Conservation (phyloP, 2,888 invertebrate species). For the Sericinus montela region DNA sequence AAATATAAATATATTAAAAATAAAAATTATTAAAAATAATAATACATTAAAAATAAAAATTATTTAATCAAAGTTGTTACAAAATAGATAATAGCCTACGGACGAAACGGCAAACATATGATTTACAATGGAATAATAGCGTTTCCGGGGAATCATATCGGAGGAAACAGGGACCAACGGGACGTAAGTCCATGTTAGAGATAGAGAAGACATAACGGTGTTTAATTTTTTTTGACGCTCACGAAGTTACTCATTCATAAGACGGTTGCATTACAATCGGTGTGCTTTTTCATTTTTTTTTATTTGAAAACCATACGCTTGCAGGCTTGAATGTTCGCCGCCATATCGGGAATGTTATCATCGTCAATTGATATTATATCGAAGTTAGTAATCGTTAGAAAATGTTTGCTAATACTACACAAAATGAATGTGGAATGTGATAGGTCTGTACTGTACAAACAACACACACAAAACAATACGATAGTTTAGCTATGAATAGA, state of each 20-base stretch:
- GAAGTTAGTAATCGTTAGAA: slow-evolving; percentile 34
- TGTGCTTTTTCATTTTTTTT: slow-evolving; percentile 60
- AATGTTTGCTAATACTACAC: slow-evolving; percentile 41
- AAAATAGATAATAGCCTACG: slow-evolving; percentile 60
- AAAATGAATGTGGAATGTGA: slow-evolving; percentile 58
- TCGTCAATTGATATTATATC: slow-evolving; percentile 45
- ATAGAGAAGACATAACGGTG: slow-evolving; percentile 29
- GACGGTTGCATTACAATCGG: slow-evolving; percentile 69
- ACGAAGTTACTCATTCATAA: slow-evolving; percentile 38
- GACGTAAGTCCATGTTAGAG: slow-evolving; percentile 79
- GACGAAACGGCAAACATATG: slow-evolving; percentile 64
- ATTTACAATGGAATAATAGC: slow-evolving; percentile 58
- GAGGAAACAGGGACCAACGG: slow-evolving; percentile 81
- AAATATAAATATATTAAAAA: too few species aligned
- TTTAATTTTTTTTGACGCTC: slow-evolving; percentile 27
- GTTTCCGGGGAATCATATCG: slow-evolving; percentile 74
- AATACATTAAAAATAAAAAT: not conserved
- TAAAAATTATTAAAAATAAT: too few species aligned
- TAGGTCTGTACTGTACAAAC: slow-evolving; percentile 63
- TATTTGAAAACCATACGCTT: slow-evolving; percentile 62
- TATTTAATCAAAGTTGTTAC: slow-evolving; percentile 13
- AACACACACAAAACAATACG: slow-evolving; percentile 8
- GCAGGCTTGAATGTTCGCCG: slow-evolving; percentile 61
- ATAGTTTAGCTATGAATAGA: slow-evolving; percentile 24
- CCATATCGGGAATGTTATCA: slow-evolving; percentile 74